Evolutionary conservation across 2,113 vertebrate genomes (phyloP).

Genomic region (Prionailurus viverrinus): DNA sequence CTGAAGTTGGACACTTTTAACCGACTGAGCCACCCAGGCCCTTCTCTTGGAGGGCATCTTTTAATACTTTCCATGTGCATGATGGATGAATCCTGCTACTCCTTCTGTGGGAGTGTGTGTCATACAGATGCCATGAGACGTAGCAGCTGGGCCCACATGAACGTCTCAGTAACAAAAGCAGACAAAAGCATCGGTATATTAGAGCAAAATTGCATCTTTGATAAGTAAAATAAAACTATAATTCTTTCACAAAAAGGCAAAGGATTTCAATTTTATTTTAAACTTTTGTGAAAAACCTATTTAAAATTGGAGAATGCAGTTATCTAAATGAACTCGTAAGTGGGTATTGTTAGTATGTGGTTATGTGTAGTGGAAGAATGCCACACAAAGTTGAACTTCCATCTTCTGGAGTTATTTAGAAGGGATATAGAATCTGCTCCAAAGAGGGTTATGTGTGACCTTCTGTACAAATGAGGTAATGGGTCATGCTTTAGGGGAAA

Average conservation of each 20-base stretch:
- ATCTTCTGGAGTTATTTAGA: not conserved
- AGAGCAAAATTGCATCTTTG: not conserved
- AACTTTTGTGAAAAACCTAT: not conserved
- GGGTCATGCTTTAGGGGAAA: not conserved
- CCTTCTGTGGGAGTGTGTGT: not conserved
- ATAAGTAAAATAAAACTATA: not conserved
- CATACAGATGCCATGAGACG: not conserved
- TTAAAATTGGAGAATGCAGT: not conserved
- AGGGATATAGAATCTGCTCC: not conserved
- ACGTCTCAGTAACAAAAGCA: not conserved
- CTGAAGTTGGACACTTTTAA: too few relatives aligned
- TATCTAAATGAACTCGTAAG: not conserved
- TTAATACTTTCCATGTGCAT: not conserved
- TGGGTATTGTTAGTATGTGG: not conserved
- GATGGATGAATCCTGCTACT: not conserved
- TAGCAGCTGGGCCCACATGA: fast-evolving
- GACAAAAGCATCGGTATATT: not conserved
- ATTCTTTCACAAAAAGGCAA: not conserved
- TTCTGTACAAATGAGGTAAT: not conserved
- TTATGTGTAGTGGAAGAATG: not conserved
- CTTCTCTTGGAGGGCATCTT: not conserved
- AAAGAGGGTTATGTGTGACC: not conserved
- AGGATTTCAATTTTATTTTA: not conserved
- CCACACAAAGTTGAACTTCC: not conserved
- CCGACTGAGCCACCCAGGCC: not conserved